Evolutionary conservation across 2,888 invertebrate genomes (phyloP).

Genomic region (Morpho helenor): DNA sequence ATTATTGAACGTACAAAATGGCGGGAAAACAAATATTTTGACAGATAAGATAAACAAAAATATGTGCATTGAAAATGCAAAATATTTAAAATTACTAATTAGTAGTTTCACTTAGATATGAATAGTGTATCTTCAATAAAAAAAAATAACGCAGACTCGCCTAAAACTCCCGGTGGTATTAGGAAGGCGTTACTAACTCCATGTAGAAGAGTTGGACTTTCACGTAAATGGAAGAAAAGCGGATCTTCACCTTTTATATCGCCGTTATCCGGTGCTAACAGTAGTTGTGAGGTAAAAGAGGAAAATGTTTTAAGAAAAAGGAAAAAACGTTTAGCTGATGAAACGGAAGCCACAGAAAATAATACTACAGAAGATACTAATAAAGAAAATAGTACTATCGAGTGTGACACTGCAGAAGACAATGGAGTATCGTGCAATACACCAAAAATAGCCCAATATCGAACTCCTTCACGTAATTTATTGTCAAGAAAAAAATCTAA

Average conservation of each 20-base stretch:
- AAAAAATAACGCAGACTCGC: slow-evolving; percentile 46
- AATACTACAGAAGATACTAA: slow-evolving; percentile 5
- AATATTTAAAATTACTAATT: neutral
- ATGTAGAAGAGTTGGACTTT: slow-evolving; percentile 74
- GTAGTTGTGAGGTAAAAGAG: slow-evolving; percentile 30
- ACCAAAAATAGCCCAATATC: slow-evolving; percentile 2
- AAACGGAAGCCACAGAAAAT: slow-evolving; percentile 21
- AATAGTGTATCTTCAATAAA: slow-evolving; percentile 48
- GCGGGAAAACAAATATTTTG: slow-evolving; percentile 22
- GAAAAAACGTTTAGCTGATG: slow-evolving; percentile 35
- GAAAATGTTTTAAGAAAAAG: slow-evolving; percentile 44
- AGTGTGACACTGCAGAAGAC: slow-evolving; percentile 7
- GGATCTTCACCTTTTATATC: slow-evolving; percentile 62
- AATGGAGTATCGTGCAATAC: slow-evolving; percentile 15
- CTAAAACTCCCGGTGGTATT: slow-evolving; percentile 72
- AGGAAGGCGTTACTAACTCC: slow-evolving; percentile 74
- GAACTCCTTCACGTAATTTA: slow-evolving; percentile 46
- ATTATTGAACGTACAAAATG: slow-evolving; percentile 8
- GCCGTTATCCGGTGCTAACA: slow-evolving; percentile 39
- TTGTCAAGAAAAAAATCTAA: slow-evolving; percentile 51
- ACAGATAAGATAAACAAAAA: neutral
- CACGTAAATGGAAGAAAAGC: slow-evolving; percentile 62
- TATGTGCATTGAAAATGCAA: neutral
- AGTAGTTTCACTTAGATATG: slow-evolving; percentile 32
- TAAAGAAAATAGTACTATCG: neutral